Conservation (phyloP, 2,797 vertebrate species). For the Gymnoscopelus braueri region DNA sequence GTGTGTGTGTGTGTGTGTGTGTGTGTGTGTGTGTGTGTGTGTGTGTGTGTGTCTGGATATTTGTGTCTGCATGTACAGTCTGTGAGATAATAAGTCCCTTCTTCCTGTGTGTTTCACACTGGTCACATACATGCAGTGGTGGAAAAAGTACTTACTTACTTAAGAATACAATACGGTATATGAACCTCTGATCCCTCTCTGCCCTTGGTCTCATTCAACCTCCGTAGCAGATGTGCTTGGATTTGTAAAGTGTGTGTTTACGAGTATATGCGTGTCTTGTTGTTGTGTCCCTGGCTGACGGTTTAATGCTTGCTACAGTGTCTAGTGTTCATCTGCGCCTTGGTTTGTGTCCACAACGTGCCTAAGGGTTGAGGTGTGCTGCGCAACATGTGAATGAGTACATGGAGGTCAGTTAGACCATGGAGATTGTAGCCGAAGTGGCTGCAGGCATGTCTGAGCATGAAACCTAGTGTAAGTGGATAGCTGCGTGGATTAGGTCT, state of each 20-base stretch:
- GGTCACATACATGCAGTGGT: no score
- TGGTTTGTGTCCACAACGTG: not conserved
- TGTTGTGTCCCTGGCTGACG: conserved; percentile 25
- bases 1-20: conserved; percentile 5
- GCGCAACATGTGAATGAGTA: conserved; percentile 16
- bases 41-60: conserved; percentile 1
- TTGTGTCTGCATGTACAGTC: no score
- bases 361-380: not conserved
- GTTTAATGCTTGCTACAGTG: conserved; percentile 7
- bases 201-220: not conserved
- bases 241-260: not conserved
- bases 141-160: no score
- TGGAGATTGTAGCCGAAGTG: conserved; percentile 27
- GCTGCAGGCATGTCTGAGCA: conserved; percentile 45
- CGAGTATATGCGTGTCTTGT: no score
- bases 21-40: conserved; percentile 23
- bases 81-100: no score
- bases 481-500: not conserved
- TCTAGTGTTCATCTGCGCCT: not conserved
- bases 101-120: no score
- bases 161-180: not conserved
- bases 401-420: not conserved
- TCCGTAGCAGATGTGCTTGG: conserved; percentile 22
- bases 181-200: not conserved
- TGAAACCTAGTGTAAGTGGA: conserved; percentile 54